Evolutionary conservation across 1,140 invertebrate species (phyloP), one percentile per base, ranked within the genome.

Genomic region (Zeugodacus cucurbitae): DNA sequence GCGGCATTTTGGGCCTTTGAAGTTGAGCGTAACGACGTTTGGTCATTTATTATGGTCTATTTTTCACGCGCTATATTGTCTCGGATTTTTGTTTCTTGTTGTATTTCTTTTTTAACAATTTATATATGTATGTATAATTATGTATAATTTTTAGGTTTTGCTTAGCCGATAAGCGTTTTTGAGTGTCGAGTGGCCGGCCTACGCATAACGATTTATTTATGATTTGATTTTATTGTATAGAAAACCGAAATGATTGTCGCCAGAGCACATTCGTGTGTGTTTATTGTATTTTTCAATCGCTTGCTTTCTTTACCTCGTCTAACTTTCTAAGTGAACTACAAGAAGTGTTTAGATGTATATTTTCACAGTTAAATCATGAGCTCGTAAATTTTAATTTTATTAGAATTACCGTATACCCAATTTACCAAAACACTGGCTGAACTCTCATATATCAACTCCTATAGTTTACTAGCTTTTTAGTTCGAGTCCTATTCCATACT

Each of bases 141-240:
- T 48, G 0, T 17, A 11, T 54, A 41, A 41, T 82, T 17, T 29
- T 37, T 70, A 4, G 14, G 26, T 70, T 32, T 34, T 70, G 64
- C 11, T 41, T 41, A 44, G 10, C 4, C 74, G 74, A 82, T 74
- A 74, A 74, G 67, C 74, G 3, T 48, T 20, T 20, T 54, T 1
- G 37, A 29, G 44, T 17, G 67, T 64, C 58, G n/a, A 62, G 58
- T 62, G 58, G 58, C 5, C 14, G 14, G 62, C 3, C 34, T 41
- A 22, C 67, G 5, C 34, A 74, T 22, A 82, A 29, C n/a, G 74
- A 82, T 82, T 82, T 82, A 82, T 82, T 82, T 82, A 82, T 82
- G 74, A 82, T 82, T 82, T 82, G 74, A 82, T 82, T 82, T 74
- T 74, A 74, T 74, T 82, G 7, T 37, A 37, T 54, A 54, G 20